Evolutionary conservation across 2,888 invertebrate genomes (phyloP).

Genomic region (Gerosis bhagava): DNA sequence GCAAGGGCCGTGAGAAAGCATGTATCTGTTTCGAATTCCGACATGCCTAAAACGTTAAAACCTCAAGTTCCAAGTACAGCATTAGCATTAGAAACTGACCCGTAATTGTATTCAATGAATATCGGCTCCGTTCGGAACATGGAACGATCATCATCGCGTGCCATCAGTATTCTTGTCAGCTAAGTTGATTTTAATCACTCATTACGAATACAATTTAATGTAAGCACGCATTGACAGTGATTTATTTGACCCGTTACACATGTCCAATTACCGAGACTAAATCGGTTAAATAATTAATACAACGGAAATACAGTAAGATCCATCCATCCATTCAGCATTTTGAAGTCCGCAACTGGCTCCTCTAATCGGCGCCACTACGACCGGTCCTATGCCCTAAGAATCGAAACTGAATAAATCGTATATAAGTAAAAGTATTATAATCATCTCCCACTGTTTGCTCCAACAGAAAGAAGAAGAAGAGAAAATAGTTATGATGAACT

Average conservation of each 20-base stretch:
- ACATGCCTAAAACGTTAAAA: conserved; percentile 27
- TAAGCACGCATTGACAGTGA: conserved; percentile 2
- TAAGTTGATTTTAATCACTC: conserved; percentile 31
- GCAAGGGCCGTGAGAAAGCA: conserved; percentile 66
- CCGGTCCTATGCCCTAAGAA: no score
- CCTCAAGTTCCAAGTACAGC: conserved; percentile 21
- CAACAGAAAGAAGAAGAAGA: no score
- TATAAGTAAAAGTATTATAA: no score
- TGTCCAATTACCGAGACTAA: not conserved
- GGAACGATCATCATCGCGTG: conserved; percentile 13
- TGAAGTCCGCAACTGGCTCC: no score
- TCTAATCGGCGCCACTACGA: no score
- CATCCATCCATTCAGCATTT: no score
- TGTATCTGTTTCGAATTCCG: conserved; percentile 29
- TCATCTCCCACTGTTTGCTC: no score
- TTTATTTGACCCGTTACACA: conserved; percentile 9
- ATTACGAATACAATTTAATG: conserved; percentile 23
- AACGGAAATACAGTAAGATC: no score
- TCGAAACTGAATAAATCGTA: no score
- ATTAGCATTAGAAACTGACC: conserved; percentile 27
- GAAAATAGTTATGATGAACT: no score
- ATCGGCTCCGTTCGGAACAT: not conserved
- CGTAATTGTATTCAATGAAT: conserved; percentile 16
- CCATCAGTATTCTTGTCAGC: conserved; percentile 28
- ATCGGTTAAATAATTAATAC: conserved; percentile 3